A percentile compares a stretch with the other conserved stretches of the same genome.
phyloP scores from a whole-genome alignment of 2,797 vertebrate genomes.

The Crypturellus tataupa region DNA sequence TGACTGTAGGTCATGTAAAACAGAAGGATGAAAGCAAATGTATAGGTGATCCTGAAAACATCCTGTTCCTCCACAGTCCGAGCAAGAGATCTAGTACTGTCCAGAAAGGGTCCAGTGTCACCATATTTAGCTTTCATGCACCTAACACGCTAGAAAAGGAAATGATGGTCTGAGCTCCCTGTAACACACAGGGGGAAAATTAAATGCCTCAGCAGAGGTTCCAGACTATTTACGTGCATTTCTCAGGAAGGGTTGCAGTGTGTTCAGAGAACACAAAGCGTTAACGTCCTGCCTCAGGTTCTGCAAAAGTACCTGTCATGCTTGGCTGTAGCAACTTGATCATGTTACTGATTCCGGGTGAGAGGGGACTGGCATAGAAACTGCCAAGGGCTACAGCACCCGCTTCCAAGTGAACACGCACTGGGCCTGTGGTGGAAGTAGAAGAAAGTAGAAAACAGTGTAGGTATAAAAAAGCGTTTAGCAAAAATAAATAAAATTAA shows the following conservation, averaged over 20 bases:
- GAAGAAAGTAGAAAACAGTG: not conserved
- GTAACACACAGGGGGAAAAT: not conserved
- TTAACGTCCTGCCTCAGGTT: rapidly evolving
- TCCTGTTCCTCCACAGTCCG: not conserved
- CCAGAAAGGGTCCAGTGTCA: not conserved
- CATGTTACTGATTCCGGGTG: conserved; percentile 87
- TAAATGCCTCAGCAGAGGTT: not conserved
- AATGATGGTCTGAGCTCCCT: not conserved
- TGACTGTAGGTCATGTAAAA: not conserved
- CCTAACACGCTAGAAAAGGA: not conserved
- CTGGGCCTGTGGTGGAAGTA: conserved; percentile 78
- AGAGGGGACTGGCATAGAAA: conserved; percentile 89
- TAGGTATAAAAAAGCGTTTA: not conserved
- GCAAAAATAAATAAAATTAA: not conserved
- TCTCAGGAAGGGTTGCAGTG: not conserved
- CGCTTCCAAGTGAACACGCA: conserved; percentile 88
- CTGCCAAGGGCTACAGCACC: conserved; percentile 88
- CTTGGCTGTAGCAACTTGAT: conserved; percentile 91
- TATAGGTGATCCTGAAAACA: not conserved
- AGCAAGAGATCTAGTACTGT: not conserved
- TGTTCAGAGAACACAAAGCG: not conserved
- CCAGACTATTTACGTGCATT: not conserved
- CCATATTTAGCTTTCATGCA: not conserved
- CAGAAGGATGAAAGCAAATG: not conserved
- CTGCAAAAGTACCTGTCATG: conserved; percentile 84